Base-by-base conservation (phyloP, 2,888 invertebrate genomes). In the Serripes groenlandicus region DNA sequence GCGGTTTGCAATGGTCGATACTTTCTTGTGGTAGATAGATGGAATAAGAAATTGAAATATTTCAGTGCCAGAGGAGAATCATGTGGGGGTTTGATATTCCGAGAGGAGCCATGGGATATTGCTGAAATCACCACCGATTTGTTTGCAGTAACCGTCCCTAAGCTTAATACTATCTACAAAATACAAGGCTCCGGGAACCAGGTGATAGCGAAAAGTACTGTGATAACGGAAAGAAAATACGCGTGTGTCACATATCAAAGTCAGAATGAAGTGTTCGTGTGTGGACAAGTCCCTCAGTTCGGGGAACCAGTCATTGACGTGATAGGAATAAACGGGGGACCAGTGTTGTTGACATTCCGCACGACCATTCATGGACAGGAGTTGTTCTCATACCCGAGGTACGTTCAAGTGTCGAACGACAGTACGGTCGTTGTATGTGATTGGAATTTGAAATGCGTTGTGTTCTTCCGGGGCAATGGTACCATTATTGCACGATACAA, bases 271-370 rank as follows among this genome's bases (percentile, higher is more conserved):
- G 34, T 68, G 37, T 84, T 87, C 23, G 81, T 90, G 30, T 88
- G 90, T 54, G 87, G 90, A 11, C 85, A 86, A 58, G 87, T 87
- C 28, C 86, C 85, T 0, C 90, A 88, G 26, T 88, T 85, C 70
- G 88, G 86, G 18, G 75, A 78, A 37, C 88, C 90, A 3, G 74
- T 86, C 9, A 78, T 90, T 11, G 88, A 90, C 49, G 78, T 84
- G 0, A 78, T 86, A n/a, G 75, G 79, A 15, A 42, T 80, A 21
- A 56, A 84, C 62, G 84, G 84, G 11, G 86, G 86, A 34, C 73
- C 75, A 42, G 69, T 86, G 15, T 35, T 86, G 7, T 56, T 78
- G 26, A 81, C 64, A 9, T 84, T 86, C 58, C 74, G 78, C 18
- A 69, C 66, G 0, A 70, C 73, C n/a, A 66, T 56, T 18, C 68